Base-by-base conservation (phyloP, 2,797 vertebrate species). In the Acanthurus leucopareius region DNA sequence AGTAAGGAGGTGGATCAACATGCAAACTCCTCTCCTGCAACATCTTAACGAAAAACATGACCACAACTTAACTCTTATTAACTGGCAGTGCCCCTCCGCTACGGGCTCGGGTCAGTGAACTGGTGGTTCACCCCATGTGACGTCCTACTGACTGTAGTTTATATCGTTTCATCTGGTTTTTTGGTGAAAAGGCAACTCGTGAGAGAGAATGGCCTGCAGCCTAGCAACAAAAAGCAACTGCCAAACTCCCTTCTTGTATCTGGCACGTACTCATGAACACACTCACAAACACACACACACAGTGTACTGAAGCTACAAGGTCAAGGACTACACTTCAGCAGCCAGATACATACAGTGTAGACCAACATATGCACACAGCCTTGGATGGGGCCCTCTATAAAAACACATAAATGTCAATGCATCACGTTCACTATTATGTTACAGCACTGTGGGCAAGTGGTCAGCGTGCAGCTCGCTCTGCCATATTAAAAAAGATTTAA, bases 121-220 rank as follows among this genome's bases (percentile, higher is more conserved):
- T 47, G 9, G 71, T 17, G 49, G 13, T 53, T 60, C 54, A 22
- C 58, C 54, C 58, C 68, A 75, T 77, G 79, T 80, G 87, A 85
- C 57, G 59, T 60, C 64, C 74, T 57, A 69, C 77, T 57, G 75
- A 88, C 71, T 82, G 44, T 0, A 48, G 38, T 54, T 73, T 51
- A 19, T 48, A 82, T 63, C 16, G 28, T 48, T 72, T 77, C 68
- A 79, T 52, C 62, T 25, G 54, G 19, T 65, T 65, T 82, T 52
- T 32, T 3, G 25, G 71, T 73, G 75, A 90, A 90, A 54, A 79
- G 83, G 69, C 58, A 78, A 71, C 56, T 84, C 83, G 75, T 83
- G 77, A 44, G 69, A 79, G 61, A 75, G 79, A 77, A 64, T 53
- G 77, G 70, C 65, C 28, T 66, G 72, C 67, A 82, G 86, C 86